A percentile compares a stretch with the other conserved stretches of the same genome.
phyloP scores from a whole-genome alignment of 2,888 invertebrate species.

The Cybosia mesomella region DNA sequence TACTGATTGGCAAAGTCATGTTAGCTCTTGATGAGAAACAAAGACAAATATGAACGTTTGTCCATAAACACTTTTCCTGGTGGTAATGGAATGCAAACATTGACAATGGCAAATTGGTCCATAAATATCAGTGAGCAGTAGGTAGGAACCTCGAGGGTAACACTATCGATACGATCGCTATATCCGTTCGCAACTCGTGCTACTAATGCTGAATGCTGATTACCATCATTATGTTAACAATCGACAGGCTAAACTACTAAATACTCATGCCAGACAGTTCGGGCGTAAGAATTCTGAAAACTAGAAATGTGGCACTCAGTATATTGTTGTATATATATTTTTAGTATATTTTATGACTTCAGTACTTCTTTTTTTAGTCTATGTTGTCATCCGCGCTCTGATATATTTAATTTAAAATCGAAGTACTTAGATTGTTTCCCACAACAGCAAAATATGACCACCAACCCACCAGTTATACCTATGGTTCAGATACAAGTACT shows the following conservation, averaged over 20 bases:
- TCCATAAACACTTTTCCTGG: conserved; percentile 51
- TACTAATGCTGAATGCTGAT: conserved; percentile 67
- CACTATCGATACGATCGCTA: conserved; percentile 52
- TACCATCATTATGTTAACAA: conserved; percentile 67
- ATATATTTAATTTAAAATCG: background rate
- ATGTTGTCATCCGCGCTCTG: too few relatives aligned
- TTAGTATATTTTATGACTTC: too few relatives aligned
- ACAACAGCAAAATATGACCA: too few relatives aligned
- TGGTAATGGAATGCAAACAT: conserved; percentile 66
- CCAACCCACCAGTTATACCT: too few relatives aligned
- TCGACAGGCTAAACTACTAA: conserved; percentile 48
- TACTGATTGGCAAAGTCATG: conserved; percentile 17
- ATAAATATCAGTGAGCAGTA: conserved; percentile 59
- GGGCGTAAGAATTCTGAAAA: background rate
- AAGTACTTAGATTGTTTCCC: background rate
- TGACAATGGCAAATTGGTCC: conserved; percentile 60
- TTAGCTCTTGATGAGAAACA: conserved; percentile 26
- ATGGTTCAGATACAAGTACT: too few relatives aligned
- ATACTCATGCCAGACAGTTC: background rate
- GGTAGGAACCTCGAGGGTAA: conserved; percentile 47
- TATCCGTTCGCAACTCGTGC: conserved; percentile 51
- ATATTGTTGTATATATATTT: background rate
- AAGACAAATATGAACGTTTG: conserved; percentile 50
- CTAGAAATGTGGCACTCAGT: background rate
- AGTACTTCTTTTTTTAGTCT: too few relatives aligned